Evolutionary conservation across 2,797 vertebrate species (phyloP), one percentile per base, ranked within the genome.

Genomic region (Falco concolor): DNA sequence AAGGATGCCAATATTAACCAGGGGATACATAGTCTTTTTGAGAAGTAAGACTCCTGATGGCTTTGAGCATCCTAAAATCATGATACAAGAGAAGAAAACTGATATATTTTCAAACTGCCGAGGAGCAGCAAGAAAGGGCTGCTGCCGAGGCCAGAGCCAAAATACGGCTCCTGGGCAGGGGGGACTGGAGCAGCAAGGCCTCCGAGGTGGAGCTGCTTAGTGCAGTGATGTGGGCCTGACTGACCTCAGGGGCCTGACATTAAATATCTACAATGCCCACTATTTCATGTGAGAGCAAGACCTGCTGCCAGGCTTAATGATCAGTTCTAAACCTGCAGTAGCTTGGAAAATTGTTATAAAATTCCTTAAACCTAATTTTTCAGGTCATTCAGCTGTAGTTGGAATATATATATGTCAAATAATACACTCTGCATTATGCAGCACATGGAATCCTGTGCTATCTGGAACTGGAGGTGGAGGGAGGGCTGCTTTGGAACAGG

Each of bases 131-230:
- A 59, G 12, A 60, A 8, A 65, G 40, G 27, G 21, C 25, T 84
- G 8, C 9, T 73, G 40, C 19, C 2, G 4, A 73, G 30, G 19
- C 18, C 53, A 73, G 24, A 76, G 15, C 7, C 1, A 4, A 77
- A 42, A 65, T 22, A 38, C 19, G 24, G 17, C 42, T 50, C 13
- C 53, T 73, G 32, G 30, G 7, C 32, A 38, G 13, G 11, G 28
- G 15, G 2, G 1, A 11, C 8, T 19, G 14, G 22, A 24, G 15
- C 5, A 24, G 23, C 4, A 4, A 4, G 5, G 3, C 52, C 19
- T 36, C 21, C 63, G 30, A 50, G 3, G 3, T 44, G 32, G 20
- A 45, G 19, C 11, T 74, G 6, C 10, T 60, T 32, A 23, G 42
- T n/a, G 21, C 36, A 34, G 6, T 10, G 10, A 36, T 47, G 20